A percentile compares a stretch with the other conserved stretches of the same genome.
Conservation (phyloP, 2,888 invertebrate species). For the Muschampia plurimacula region DNA sequence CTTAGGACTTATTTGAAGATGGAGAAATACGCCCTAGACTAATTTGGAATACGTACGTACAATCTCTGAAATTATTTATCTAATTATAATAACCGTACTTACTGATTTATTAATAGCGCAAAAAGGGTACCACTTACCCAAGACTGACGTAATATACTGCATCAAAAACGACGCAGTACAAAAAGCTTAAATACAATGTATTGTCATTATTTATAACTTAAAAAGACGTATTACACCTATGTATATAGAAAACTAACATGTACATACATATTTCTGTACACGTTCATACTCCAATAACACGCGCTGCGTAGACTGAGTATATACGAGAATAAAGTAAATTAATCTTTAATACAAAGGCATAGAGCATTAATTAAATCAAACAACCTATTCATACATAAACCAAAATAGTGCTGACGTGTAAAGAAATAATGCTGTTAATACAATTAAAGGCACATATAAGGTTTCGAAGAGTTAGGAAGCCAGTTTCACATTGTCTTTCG, state of each 20-base stretch:
- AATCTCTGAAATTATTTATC: not conserved
- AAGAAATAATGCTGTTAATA: constrained; percentile 61
- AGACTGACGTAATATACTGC: constrained; percentile 5
- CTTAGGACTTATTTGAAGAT: no score
- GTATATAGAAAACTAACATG: not conserved
- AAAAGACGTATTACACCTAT: not conserved
- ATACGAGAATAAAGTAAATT: constrained; percentile 5
- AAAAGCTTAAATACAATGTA: not conserved
- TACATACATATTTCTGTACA: not conserved
- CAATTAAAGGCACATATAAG: constrained; percentile 58
- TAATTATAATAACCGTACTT: not conserved
- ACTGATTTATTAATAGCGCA: not conserved
- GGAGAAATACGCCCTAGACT: no score
- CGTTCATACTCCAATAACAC: not conserved
- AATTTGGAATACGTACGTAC: not conserved
- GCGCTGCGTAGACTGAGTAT: not conserved
- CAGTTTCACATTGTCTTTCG: constrained; percentile 50
- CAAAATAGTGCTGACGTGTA: constrained; percentile 33
- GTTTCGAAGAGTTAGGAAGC: constrained; percentile 53
- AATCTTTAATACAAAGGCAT: not conserved
- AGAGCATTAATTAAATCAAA: constrained; percentile 18
- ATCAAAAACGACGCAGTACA: not conserved
- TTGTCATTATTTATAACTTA: not conserved
- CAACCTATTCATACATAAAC: not conserved
- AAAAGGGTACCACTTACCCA: not conserved